A percentile compares a stretch with the other conserved stretches of the same genome.
Conservation (phyloP, 2,888 invertebrate species). For the Gymnosoma rotundatum region DNA sequence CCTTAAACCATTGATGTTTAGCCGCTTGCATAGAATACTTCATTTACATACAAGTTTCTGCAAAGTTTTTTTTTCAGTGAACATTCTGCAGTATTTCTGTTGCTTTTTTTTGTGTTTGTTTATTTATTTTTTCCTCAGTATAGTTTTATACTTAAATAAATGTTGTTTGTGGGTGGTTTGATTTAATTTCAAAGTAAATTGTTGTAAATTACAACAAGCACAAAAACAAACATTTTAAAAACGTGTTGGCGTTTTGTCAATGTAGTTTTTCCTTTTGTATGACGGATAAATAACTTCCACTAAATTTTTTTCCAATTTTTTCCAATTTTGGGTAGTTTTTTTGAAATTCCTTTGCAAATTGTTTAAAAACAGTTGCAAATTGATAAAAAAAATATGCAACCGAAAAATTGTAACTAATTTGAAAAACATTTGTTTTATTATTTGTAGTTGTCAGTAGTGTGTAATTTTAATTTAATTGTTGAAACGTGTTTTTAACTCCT, state of each 20-base stretch:
- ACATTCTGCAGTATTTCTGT: conserved; percentile 13
- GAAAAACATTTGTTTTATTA: conserved; percentile 51
- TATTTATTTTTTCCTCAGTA: too few relatives aligned
- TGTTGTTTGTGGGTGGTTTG: conserved; percentile 54
- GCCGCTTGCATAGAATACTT: conserved; percentile 26
- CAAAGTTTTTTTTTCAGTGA: conserved; percentile 10
- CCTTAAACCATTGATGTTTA: conserved; percentile 38
- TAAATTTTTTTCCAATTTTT: conserved; percentile 12
- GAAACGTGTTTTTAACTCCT: conserved; percentile 58
- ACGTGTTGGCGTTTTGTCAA: conserved; percentile 54
- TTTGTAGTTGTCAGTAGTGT: conserved; percentile 37
- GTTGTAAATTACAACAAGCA: conserved; percentile 15
- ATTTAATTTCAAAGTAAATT: conserved; percentile 45
- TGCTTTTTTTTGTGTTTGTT: too few relatives aligned
- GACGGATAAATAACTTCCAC: conserved; percentile 21
- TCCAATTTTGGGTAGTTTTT: conserved; percentile 1
- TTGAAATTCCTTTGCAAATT: conserved; percentile 40
- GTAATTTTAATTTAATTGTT: conserved; percentile 68
- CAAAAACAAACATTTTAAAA: conserved; percentile 4
- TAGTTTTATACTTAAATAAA: conserved; percentile 23
- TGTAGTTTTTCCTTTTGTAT: not conserved
- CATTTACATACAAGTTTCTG: conserved; percentile 16
- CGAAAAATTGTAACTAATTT: conserved; percentile 50
- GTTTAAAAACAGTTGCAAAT: conserved; percentile 1
- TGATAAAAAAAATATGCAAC: not conserved